A percentile compares a stretch with the other conserved stretches of the same genome.
phyloP scores from a whole-genome alignment of 2,888 invertebrate species.

The Mechanitis mazaeus region DNA sequence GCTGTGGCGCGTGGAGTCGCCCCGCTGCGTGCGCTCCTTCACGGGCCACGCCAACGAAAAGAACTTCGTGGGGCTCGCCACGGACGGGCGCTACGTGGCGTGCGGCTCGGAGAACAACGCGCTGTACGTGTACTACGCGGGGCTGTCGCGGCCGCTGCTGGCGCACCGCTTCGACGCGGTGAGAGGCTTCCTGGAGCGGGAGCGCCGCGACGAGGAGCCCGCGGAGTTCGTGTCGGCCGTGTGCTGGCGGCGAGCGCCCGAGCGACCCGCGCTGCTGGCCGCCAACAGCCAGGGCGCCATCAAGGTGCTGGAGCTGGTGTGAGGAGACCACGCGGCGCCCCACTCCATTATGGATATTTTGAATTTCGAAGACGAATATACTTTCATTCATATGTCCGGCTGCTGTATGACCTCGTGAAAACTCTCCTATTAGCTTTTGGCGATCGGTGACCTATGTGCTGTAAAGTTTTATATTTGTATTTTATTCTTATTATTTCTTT shows the following conservation, averaged over 20 bases:
- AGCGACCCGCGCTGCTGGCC: conserved; percentile 86
- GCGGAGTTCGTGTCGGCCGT: conserved; percentile 97
- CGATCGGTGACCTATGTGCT: too few relatives aligned
- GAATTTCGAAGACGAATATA: too few relatives aligned
- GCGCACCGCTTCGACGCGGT: conserved; percentile 91
- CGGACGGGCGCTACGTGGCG: conserved; percentile 93
- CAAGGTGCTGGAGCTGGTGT: conserved; percentile 88
- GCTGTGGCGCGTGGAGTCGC: conserved; percentile 90
- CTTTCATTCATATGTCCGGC: too few relatives aligned
- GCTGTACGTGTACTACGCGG: conserved; percentile 93
- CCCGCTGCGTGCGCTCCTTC: conserved; percentile 88
- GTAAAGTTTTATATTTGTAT: too few relatives aligned
- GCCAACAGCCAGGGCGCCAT: conserved; percentile 96
- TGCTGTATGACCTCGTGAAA: too few relatives aligned
- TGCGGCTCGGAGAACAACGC: conserved; percentile 97
- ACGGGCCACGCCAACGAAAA: conserved; percentile 96
- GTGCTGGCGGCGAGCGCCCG: conserved; percentile 90
- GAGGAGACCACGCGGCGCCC: too few relatives aligned
- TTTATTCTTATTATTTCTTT: too few relatives aligned
- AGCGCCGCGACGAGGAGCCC: conserved; percentile 88
- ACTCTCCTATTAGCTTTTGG: too few relatives aligned
- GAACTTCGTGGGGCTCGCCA: conserved; percentile 95
- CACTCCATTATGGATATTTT: too few relatives aligned
- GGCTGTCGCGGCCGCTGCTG: conserved; percentile 89
- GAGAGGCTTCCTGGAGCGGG: conserved; percentile 86